These are phyloP conservation scores for Eupithecia subumbrata DNA, from an alignment of 2,888 invertebrate genomes.

Conservation along the genomic window DNA sequence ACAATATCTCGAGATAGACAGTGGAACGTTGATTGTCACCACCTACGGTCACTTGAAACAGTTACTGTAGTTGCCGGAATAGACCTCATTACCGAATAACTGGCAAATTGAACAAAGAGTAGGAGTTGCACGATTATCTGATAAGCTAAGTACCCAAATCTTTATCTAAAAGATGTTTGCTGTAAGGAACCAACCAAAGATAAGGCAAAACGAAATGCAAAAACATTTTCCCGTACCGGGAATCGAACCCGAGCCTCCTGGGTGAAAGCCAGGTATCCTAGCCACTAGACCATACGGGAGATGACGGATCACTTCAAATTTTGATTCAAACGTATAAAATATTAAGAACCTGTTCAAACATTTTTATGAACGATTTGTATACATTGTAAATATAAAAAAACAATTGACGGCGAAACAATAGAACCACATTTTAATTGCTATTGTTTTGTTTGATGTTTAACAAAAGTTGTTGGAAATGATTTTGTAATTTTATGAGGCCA, in stretches of 20 bases:
- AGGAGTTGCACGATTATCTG: conserved; percentile 29
- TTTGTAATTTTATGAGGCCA: conserved; percentile 11
- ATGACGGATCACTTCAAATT: conserved; percentile 19
- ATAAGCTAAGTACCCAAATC: conserved; percentile 21
- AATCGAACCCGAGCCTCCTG: conserved; percentile 90
- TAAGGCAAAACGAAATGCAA: conserved; percentile 6
- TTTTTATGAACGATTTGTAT: not conserved
- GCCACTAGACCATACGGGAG: conserved; percentile 87
- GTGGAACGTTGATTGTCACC: conserved; percentile 40
- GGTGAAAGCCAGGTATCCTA: conserved; percentile 89
- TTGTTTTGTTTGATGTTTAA: conserved; percentile 8
- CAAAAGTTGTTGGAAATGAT: not conserved
- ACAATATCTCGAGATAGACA: conserved; percentile 35
- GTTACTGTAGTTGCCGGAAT: conserved; percentile 30
- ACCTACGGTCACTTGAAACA: conserved; percentile 38
- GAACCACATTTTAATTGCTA: not conserved
- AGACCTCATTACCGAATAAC: conserved; percentile 39
- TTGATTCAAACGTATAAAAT: not conserved
- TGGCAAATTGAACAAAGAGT: conserved; percentile 39
- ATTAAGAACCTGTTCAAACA: not conserved
- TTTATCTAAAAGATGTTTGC: conserved; percentile 15
- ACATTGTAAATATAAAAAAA: not conserved
- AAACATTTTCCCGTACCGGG: conserved; percentile 85
- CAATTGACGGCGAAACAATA: not conserved
- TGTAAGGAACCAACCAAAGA: not conserved